Percentiles rank a stretch among this genome's conserved stretches.
phyloP scores from a whole-genome alignment of 2,888 invertebrate genomes.

The Harmothoe impar region DNA sequence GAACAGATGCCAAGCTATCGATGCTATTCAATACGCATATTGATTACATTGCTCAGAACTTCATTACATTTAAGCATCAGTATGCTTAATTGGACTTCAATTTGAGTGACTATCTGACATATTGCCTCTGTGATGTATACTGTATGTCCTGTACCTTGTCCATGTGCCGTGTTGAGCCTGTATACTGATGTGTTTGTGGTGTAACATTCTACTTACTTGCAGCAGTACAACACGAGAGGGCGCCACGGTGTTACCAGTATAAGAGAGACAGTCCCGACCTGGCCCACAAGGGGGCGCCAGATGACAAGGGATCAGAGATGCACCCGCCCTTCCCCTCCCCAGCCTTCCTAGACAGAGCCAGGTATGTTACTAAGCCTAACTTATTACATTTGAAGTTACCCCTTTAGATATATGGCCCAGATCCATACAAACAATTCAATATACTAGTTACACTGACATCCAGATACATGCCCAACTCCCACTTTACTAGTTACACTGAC shows the following conservation, averaged over 20 bases:
- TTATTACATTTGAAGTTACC: neutral
- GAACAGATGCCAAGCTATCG: too few species aligned
- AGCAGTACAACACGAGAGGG: constrained; percentile 96
- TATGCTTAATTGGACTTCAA: too few species aligned
- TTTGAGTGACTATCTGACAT: too few species aligned
- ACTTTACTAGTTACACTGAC: too few species aligned
- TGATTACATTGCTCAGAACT: too few species aligned
- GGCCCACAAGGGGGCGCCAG: constrained; percentile 37
- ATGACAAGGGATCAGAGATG: constrained; percentile 59
- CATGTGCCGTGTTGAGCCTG: neutral
- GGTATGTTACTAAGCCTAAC: neutral
- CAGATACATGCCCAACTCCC: too few species aligned
- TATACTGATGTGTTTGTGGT: constrained; percentile 27
- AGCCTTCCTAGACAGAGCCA: constrained; percentile 63
- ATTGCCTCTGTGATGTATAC: neutral
- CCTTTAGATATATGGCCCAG: too few species aligned
- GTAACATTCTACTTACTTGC: constrained; percentile 76
- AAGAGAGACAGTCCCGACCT: constrained; percentile 66
- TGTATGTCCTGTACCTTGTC: neutral
- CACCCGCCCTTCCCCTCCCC: constrained; percentile 60
- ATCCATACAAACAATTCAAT: too few species aligned
- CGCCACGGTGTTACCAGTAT: constrained; percentile 87
- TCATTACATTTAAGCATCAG: too few species aligned
- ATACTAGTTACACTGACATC: too few species aligned
- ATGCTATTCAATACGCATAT: too few species aligned